Conservation (phyloP, 2,113 vertebrate species). For the Tragelaphus scriptus region DNA sequence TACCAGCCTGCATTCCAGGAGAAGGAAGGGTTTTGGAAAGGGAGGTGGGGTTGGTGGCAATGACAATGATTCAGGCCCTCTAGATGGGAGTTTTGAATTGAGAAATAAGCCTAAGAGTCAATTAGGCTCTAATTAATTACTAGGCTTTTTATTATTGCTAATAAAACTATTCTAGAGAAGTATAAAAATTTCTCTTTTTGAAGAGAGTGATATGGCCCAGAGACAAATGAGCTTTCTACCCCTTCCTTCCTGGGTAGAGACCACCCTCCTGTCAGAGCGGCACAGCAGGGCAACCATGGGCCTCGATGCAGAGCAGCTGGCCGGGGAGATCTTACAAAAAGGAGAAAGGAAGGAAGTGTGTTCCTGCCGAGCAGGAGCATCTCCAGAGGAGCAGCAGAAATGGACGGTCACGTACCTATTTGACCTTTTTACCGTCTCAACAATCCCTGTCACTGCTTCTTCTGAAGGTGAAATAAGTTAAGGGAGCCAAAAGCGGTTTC, state of each 20-base stretch:
- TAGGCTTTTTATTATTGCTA: neutral
- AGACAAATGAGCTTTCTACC: neutral
- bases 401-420: rapidly evolving
- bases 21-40: neutral
- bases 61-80: neutral
- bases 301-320: neutral
- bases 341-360: neutral
- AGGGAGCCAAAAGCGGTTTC: neutral
- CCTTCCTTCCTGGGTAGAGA: neutral
- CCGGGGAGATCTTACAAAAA: neutral
- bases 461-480: neutral
- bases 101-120: neutral
- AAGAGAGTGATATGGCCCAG: neutral
- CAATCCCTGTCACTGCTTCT: neutral
- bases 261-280: neutral
- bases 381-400: too few species aligned
- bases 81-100: neutral
- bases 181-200: neutral
- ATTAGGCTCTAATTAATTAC: neutral
- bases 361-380: rapidly evolving
- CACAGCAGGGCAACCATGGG: neutral
- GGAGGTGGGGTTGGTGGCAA: rapidly evolving
- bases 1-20: neutral
- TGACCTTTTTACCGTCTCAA: neutral
- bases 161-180: neutral